These are phyloP conservation scores for Plagiodera versicolora DNA, from an alignment of 2,888 invertebrate genomes.

Conservation along the genomic window DNA sequence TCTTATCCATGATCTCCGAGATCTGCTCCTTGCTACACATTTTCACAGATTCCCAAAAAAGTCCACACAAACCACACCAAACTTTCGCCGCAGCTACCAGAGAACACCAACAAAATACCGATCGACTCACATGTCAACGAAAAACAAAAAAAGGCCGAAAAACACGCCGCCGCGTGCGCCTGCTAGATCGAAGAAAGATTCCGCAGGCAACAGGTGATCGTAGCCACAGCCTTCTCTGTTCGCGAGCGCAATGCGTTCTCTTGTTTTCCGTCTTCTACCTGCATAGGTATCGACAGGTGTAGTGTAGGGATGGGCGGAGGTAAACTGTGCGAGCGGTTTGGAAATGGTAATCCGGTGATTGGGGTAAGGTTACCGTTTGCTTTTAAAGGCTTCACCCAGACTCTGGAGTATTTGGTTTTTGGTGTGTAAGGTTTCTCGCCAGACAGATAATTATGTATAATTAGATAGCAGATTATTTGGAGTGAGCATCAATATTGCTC, in stretches of 20 bases:
- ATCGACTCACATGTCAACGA: not conserved
- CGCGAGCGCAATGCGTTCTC: constrained; percentile 12
- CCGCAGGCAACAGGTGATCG: constrained; percentile 26
- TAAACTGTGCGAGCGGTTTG: constrained; percentile 1
- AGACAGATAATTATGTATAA: too few relatives aligned
- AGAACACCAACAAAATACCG: not conserved
- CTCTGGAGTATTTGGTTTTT: too few relatives aligned
- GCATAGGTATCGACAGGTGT: constrained; percentile 15
- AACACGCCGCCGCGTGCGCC: not conserved
- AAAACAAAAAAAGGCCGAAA: not conserved
- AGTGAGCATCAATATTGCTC: too few relatives aligned
- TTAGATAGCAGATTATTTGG: too few relatives aligned
- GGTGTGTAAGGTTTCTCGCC: too few relatives aligned
- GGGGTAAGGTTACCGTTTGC: too few relatives aligned
- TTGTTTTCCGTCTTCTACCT: constrained; percentile 12
- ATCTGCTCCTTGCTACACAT: constrained; percentile 75
- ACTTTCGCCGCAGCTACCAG: not conserved
- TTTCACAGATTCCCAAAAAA: constrained; percentile 28
- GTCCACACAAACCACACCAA: constrained; percentile 4
- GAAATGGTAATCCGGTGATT: not conserved
- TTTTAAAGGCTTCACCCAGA: too few relatives aligned
- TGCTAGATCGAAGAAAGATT: not conserved
- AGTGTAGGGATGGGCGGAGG: constrained; percentile 3
- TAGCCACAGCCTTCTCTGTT: not conserved
- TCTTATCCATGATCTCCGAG: constrained; percentile 71